phyloP scores from a whole-genome alignment of 2,113 vertebrate species.

The Sceloporus tristichus region DNA sequence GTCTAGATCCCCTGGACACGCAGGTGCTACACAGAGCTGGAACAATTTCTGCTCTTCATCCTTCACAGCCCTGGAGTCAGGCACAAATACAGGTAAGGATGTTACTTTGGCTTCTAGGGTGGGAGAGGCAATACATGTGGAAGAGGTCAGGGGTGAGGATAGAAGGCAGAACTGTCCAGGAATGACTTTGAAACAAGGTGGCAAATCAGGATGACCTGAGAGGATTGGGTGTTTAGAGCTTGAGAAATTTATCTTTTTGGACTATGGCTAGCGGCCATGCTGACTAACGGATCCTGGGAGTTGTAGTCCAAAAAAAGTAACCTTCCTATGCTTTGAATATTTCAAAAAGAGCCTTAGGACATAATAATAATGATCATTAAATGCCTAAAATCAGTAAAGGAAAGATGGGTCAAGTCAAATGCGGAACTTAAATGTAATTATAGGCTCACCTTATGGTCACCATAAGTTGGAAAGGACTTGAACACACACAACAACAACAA shows the following conservation, averaged over 20 bases:
- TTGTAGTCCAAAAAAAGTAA: too few species aligned
- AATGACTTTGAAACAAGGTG: not conserved
- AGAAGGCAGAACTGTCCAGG: not conserved
- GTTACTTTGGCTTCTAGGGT: not conserved
- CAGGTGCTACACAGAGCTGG: not conserved
- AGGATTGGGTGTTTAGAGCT: not conserved
- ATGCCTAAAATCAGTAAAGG: not conserved
- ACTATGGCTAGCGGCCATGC: too few species aligned
- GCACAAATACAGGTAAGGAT: slow-evolving; percentile 9
- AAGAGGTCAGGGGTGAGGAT: not conserved
- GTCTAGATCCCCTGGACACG: slow-evolving; percentile 32
- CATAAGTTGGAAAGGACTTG: too few species aligned
- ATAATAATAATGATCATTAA: too few species aligned
- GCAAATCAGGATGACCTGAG: not conserved
- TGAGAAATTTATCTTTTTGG: too few species aligned
- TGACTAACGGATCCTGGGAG: too few species aligned
- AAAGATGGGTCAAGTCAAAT: not conserved
- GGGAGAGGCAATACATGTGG: not conserved
- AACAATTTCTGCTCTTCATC: not conserved
- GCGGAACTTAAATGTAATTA: not conserved
- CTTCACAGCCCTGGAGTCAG: not conserved
- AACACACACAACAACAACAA: too few species aligned
- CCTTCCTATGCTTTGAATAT: too few species aligned
- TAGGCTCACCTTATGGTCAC: not conserved
- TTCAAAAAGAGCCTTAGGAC: not conserved